Evolutionary conservation across 1,140 invertebrate genomes (phyloP).

Genomic region (Drosophila nigrodunni): DNA sequence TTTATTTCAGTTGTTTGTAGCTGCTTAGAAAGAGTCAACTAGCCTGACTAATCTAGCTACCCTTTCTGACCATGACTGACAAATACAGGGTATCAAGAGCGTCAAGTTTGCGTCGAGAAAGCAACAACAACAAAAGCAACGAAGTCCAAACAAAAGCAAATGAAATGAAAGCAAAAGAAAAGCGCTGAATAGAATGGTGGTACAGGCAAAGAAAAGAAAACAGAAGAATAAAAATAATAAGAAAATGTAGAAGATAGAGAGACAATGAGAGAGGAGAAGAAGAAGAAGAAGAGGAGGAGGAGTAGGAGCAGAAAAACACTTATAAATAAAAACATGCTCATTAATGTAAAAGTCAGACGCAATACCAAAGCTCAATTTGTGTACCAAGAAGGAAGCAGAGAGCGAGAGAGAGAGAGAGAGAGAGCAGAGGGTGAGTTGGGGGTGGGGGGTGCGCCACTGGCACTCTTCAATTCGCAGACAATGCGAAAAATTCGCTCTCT

Average conservation of each 20-base stretch:
- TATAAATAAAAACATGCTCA: constrained; percentile 83
- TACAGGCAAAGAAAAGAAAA: constrained; percentile 5
- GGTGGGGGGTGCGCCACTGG: neutral
- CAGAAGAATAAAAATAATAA: constrained; percentile 32
- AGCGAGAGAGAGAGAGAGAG: constrained; percentile 1
- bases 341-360: constrained; percentile 76
- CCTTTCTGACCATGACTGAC: neutral
- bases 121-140: constrained; percentile 26
- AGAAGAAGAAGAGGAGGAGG: neutral
- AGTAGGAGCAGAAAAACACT: constrained; percentile 57
- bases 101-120: neutral
- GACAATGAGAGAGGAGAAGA: too few species aligned
- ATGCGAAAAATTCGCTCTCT: constrained; percentile 22
- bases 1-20: neutral
- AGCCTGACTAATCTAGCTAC: neutral
- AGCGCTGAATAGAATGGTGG: constrained; percentile 16
- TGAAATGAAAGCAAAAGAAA: constrained; percentile 36
- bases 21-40: too few species aligned
- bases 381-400: constrained; percentile 16
- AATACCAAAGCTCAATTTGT: constrained; percentile 22
- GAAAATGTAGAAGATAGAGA: constrained; percentile 23
- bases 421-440: too few species aligned
- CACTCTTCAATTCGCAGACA: constrained; percentile 39
- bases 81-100: constrained; percentile 9
- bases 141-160: constrained; percentile 24